phyloP scores from a whole-genome alignment of 2,797 vertebrate species.

The Knipowitschia caucasica region DNA sequence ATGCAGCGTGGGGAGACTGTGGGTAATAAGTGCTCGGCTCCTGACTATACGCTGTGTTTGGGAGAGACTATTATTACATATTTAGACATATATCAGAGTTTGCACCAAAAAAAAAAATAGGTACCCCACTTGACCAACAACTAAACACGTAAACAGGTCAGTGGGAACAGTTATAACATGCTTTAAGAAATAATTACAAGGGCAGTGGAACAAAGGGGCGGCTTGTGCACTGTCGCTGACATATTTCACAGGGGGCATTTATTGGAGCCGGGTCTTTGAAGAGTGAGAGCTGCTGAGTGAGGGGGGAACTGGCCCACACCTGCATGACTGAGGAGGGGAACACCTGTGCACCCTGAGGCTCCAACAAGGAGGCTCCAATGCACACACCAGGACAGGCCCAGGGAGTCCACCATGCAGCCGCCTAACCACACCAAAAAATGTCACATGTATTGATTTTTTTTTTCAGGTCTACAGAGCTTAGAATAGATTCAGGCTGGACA shows the following conservation, averaged over 20 bases:
- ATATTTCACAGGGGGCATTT: conserved; percentile 69
- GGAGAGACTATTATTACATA: conserved; percentile 47
- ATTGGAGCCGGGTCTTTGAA: conserved; percentile 70
- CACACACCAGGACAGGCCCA: conserved; percentile 50
- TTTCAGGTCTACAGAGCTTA: conserved; percentile 33
- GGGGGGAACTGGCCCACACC: conserved; percentile 68
- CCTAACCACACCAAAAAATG: conserved; percentile 27
- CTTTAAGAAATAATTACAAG: conserved; percentile 48
- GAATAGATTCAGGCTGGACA: conserved; percentile 32
- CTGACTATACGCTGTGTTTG: conserved; percentile 54
- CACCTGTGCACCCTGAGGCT: conserved; percentile 77
- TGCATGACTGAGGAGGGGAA: conserved; percentile 74
- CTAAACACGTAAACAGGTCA: conserved; percentile 47
- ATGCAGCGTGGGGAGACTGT: conserved; percentile 66
- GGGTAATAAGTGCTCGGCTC: conserved; percentile 68
- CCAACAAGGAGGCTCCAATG: conserved; percentile 57
- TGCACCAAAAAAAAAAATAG: conserved; percentile 17
- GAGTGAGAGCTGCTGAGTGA: conserved; percentile 64
- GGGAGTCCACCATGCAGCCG: conserved; percentile 48
- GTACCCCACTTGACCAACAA: conserved; percentile 20
- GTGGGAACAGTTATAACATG: conserved; percentile 17
- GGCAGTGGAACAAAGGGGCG: conserved; percentile 49
- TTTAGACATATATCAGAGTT: conserved; percentile 17
- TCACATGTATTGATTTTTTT: conserved; percentile 58
- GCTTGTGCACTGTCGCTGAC: conserved; percentile 64